These are phyloP conservation scores for Notospermus geniculatus DNA, from an alignment of 1,140 invertebrate genomes.

Conservation along the genomic window DNA sequence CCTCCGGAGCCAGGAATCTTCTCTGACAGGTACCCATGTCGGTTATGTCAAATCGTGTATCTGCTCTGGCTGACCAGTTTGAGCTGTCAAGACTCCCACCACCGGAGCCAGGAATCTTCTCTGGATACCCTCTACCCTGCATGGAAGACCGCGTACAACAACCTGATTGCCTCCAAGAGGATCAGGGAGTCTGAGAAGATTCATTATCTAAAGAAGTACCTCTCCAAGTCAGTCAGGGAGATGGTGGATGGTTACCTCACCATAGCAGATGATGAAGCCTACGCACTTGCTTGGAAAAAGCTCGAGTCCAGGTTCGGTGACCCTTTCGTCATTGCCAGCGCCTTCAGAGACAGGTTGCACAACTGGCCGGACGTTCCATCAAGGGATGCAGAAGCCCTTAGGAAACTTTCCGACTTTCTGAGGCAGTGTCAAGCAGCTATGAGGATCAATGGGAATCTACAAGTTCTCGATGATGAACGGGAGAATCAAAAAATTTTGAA, in stretches of 20 bases:
- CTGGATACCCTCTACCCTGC: slow-evolving; percentile 23
- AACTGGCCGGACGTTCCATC: slow-evolving; percentile 8
- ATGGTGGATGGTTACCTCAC: slow-evolving; percentile 8
- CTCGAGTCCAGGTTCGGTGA: slow-evolving; percentile 16
- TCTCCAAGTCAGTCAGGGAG: slow-evolving; percentile 8
- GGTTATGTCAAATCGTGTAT: too few relatives aligned
- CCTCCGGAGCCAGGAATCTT: too few relatives aligned
- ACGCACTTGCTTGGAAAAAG: slow-evolving; percentile 3
- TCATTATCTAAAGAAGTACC: slow-evolving; percentile 15
- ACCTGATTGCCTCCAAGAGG: not conserved
- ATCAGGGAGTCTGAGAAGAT: not conserved
- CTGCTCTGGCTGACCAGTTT: too few relatives aligned
- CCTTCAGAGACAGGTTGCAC: slow-evolving; percentile 17
- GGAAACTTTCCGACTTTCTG: slow-evolving; percentile 23
- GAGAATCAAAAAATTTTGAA: too few relatives aligned
- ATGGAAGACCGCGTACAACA: slow-evolving; percentile 8
- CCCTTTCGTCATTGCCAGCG: slow-evolving; percentile 14
- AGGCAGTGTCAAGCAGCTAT: slow-evolving; percentile 19
- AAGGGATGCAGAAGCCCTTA: slow-evolving; percentile 11
- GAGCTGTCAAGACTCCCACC: slow-evolving; percentile 24
- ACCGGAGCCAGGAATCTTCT: slow-evolving; percentile 26
- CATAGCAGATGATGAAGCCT: slow-evolving; percentile 11
- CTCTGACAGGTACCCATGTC: too few relatives aligned
- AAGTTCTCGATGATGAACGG: too few relatives aligned
- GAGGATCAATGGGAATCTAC: too few relatives aligned